phyloP scores from a whole-genome alignment of 2,888 invertebrate species.

The Syrista parreyssii region DNA sequence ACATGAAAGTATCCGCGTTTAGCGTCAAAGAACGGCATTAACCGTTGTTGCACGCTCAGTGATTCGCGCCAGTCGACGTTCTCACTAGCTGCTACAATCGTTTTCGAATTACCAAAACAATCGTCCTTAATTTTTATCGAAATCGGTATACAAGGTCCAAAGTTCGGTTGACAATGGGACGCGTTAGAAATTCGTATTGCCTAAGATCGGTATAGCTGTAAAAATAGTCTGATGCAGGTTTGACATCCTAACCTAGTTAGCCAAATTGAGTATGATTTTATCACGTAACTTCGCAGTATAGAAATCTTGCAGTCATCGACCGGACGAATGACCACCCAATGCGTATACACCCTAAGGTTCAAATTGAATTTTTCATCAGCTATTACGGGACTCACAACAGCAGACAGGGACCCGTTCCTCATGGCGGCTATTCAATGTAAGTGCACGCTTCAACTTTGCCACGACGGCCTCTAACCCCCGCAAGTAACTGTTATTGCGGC shows the following conservation, averaged over 20 bases:
- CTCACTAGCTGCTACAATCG: not conserved
- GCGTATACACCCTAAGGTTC: not conserved
- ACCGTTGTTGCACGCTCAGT: not conserved
- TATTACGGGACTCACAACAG: not conserved
- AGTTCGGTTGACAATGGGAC: not conserved
- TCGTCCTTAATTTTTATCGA: not conserved
- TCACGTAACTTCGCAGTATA: not conserved
- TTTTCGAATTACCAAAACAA: not conserved
- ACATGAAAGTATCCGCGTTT: slow-evolving; percentile 18
- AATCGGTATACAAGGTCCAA: not conserved
- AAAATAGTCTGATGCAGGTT: not conserved
- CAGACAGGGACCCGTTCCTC: not conserved
- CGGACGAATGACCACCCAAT: not conserved
- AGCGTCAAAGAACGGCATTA: not conserved
- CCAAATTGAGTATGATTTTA: not conserved
- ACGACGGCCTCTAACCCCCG: slow-evolving; percentile 9
- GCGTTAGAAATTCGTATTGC: not conserved
- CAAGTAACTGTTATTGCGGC: slow-evolving; percentile 9
- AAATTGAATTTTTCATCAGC: not conserved
- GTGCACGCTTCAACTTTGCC: slow-evolving; percentile 11
- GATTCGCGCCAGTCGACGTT: not conserved
- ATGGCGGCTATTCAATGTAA: not conserved
- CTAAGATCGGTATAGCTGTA: not conserved
- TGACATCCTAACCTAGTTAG: not conserved
- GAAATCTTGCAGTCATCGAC: not conserved